A percentile compares a stretch with the other conserved stretches of the same genome.
phyloP scores from a whole-genome alignment of 37 sponge, comb jelly and placozoan species.

The Agelas oroides region DNA sequence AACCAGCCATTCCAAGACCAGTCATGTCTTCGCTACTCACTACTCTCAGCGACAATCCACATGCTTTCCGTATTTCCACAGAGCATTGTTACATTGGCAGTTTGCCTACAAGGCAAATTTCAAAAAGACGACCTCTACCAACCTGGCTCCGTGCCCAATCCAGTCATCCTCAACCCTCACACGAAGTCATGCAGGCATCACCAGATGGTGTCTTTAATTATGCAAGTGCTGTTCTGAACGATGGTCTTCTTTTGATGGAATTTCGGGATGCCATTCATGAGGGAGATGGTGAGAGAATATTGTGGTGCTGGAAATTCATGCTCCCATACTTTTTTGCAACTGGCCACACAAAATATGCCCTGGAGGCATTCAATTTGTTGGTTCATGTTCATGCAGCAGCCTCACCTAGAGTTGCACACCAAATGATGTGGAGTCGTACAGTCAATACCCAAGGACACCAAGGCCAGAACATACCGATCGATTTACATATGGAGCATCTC shows the following conservation, averaged over 20 bases:
- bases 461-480: constrained; percentile 22
- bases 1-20: no score
- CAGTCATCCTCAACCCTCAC: background rate
- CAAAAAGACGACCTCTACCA: constrained; percentile 2
- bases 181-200: background rate
- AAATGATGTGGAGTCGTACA: constrained; percentile 30
- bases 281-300: constrained; percentile 40
- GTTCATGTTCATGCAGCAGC: constrained; percentile 6
- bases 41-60: no score
- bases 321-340: constrained; percentile 18
- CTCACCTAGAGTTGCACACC: constrained; percentile 14
- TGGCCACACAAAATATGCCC: constrained; percentile 37
- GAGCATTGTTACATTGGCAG: constrained; percentile 11
- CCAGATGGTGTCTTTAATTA: constrained; percentile 34
- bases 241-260: constrained; percentile 16
- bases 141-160: background rate
- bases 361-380: constrained; percentile 14
- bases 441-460: constrained; percentile 23
- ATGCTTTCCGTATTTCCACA: background rate
- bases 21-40: no score
- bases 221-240: constrained; percentile 30
- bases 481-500: constrained; percentile 33
- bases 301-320: constrained; percentile 50
- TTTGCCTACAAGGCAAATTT: background rate
- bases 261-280: constrained; percentile 45